Base-by-base conservation (phyloP, 2,113 vertebrate species). In the Oreochromis niloticus region DNA sequence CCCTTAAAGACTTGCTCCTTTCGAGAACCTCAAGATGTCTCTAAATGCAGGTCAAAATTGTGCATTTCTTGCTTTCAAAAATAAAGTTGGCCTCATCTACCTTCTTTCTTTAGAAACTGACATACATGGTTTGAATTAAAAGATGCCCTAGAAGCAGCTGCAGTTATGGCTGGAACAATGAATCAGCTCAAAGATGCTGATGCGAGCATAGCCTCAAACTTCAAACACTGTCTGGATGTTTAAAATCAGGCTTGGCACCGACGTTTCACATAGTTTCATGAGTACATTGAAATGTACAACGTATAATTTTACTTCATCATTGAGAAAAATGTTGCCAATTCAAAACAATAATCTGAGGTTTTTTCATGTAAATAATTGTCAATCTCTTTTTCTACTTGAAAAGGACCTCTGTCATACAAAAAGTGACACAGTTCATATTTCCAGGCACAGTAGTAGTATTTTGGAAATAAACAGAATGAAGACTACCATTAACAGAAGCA, bases 1-100 rank as follows among this genome's bases (percentile, higher is more conserved):
- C 14, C 78, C 48, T 81, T 68, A 91, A 86, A 87, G 82, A 81
- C 81, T 75, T 90, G 85, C 6, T 82, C 24, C 57, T 61, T 39
- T 63, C 36, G 14, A 57, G 57, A 71, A 24, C 52, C 83, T 75
- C 32, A 83, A 43, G 19, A 27, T 81, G 27, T 32, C 83, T 43
- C 75, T 80, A 88, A 54, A 83, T 88, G n/a, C 48, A 68, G 6
- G 2, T 48, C 52, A 52, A 80, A 34, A 41, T 81, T 81, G 68
- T 57, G 46, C 27, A 57, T 43, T 32, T 75, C 22, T 68, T 57
- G 32, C 24, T 12, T 83, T 84, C 27, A 48, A 36, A 80, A 79
- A 85, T 84, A 55, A 75, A 54, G n/a, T 16, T 75, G 71, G 13
- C 48, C 73, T 68, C 19, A 22, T 55, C 84, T 81, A 34, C 12